Base-by-base conservation (phyloP, 2,888 invertebrate genomes). In the Chymomyza caudatula region DNA sequence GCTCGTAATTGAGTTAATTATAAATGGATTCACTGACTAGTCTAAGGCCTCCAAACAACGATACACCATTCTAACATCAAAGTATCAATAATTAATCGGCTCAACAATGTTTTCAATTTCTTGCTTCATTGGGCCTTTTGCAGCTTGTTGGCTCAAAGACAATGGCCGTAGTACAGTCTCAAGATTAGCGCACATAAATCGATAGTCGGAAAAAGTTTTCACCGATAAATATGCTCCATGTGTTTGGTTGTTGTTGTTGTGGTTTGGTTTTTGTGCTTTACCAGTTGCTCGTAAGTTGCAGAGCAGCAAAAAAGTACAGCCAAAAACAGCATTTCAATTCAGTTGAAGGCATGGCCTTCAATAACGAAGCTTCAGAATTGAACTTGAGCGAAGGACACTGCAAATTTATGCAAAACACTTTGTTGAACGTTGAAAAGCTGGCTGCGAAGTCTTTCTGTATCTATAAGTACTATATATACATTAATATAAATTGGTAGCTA, bases 51-150 rank as follows among this genome's bases (percentile, higher is more conserved):
- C n/a, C n/a, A n/a, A 47, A 44, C 23, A 58, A 58, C n/a, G 13
- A 15, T 13, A 20, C 20, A 3, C 43, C 20, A 65, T 60, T 57
- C 62, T 73, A 60, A 85, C 84, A 82, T 82, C 85, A 82, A 82
- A 82, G 85, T 76, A 82, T 82, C 82, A 82, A 85, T 85, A 82
- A 82, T 85, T 82, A 82, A 82, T 82, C 85, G 82, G 73, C 84
- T 74, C 68, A 78, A 74, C 80, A 82, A 82, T 85, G 85, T 83
- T 85, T 82, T 83, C 84, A 82, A 82, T 82, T 82, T 82, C 81
- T 77, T 76, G 82, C 85, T 78, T 85, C 85, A 85, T 85, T 82
- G 80, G 78, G 13, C 20, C 20, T 20, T n/a, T 51, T 51, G 17
- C 51, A 20, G 17, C 68, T 73, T 71, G 67, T 74, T 37, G 42